phyloP scores from a whole-genome alignment of 2,888 invertebrate species.

The Antheraea yamamai region DNA sequence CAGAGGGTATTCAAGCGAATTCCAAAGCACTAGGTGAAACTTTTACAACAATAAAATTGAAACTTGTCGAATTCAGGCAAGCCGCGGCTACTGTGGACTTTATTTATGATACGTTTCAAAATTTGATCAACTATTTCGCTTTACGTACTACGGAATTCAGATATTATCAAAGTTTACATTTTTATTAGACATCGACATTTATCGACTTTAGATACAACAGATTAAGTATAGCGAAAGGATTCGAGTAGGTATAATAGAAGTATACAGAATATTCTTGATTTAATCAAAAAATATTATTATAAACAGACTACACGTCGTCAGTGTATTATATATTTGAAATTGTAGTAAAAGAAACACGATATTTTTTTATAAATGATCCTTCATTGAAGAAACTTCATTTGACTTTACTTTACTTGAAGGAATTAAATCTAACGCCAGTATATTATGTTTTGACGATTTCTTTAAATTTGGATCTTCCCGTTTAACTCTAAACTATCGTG shows the following conservation, averaged over 20 bases:
- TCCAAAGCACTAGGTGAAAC: constrained; percentile 17
- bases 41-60: constrained; percentile 19
- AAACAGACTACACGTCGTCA: not conserved
- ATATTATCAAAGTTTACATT: not conserved
- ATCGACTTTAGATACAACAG: not conserved
- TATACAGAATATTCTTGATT: not conserved
- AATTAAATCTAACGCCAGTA: not conserved
- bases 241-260: not conserved
- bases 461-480: not conserved
- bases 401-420: not conserved
- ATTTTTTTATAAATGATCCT: no score
- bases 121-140: not conserved
- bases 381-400: no score
- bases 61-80: constrained; percentile 10
- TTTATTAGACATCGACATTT: not conserved
- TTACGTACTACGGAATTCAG: not conserved
- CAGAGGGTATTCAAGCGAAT: not conserved
- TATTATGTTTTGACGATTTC: not conserved
- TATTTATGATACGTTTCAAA: constrained; percentile 13
- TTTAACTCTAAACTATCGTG: not conserved
- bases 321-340: not conserved
- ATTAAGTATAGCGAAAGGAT: not conserved
- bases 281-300: not conserved
- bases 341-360: not conserved
- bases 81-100: not conserved